These are phyloP conservation scores for Aurelia sp. DNA, from an alignment of 30 jellyfish, hydroid and myxozoan species.

Conservation along the genomic window DNA sequence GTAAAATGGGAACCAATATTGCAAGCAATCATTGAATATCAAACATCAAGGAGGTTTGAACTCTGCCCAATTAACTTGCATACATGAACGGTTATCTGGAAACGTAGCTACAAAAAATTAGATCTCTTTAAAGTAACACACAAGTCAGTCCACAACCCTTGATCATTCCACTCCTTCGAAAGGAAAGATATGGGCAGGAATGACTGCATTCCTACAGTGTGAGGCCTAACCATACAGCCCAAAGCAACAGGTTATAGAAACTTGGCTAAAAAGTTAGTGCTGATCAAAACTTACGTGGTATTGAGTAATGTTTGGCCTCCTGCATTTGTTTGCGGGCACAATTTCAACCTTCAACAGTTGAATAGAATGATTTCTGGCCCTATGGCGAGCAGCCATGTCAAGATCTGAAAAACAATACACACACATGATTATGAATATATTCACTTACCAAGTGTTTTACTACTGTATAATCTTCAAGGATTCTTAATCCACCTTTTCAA, in stretches of 20 bases:
- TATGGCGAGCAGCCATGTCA: slow-evolving; percentile 99
- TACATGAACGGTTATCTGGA: too few relatives aligned
- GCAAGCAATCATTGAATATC: slow-evolving; percentile 85
- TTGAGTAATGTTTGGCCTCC: slow-evolving; percentile 88
- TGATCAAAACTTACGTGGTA: slow-evolving; percentile 80
- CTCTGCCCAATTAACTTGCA: slow-evolving; percentile 94
- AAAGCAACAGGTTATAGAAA: too few relatives aligned
- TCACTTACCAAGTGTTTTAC: too few relatives aligned
- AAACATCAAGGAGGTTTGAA: slow-evolving; percentile 21
- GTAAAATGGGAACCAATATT: slow-evolving; percentile 22
- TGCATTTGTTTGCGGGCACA: slow-evolving; percentile 89
- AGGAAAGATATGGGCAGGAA: too few relatives aligned
- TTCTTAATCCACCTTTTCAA: too few relatives aligned
- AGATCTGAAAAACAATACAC: slow-evolving; percentile 48
- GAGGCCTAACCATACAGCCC: too few relatives aligned
- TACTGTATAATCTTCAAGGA: too few relatives aligned
- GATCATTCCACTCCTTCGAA: too few relatives aligned
- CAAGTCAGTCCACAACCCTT: too few relatives aligned
- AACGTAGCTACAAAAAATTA: too few relatives aligned
- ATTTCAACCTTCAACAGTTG: slow-evolving; percentile 92
- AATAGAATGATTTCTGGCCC: slow-evolving; percentile 97
- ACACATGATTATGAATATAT: background rate
- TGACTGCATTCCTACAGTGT: too few relatives aligned
- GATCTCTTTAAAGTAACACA: too few relatives aligned
- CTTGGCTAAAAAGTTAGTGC: background rate